A percentile compares a stretch with the other conserved stretches of the same genome.
phyloP scores from a whole-genome alignment of 2,797 vertebrate species.

The Scolopax bukidnonensis region DNA sequence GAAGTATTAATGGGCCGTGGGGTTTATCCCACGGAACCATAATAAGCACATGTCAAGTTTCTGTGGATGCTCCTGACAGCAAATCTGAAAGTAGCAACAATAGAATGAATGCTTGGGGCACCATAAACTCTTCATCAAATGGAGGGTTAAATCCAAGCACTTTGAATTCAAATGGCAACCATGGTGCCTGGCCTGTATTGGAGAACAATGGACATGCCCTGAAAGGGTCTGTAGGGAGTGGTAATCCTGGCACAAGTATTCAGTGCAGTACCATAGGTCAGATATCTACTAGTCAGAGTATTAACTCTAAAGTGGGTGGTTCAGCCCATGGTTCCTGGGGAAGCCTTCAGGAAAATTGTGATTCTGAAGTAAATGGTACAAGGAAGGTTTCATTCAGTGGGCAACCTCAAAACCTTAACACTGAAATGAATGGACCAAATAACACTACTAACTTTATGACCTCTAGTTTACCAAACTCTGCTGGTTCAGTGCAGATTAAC shows the following conservation, averaged over 20 bases:
- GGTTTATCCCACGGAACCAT: conserved; percentile 80
- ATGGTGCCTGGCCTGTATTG: conserved; percentile 92
- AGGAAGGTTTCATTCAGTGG: conserved; percentile 94
- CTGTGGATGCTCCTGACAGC: conserved; percentile 85
- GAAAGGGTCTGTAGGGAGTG: conserved; percentile 84
- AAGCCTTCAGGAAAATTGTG: conserved; percentile 88
- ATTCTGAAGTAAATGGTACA: conserved; percentile 92
- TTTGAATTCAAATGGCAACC: conserved; percentile 96
- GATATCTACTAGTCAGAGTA: conserved; percentile 84
- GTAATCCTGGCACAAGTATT: conserved; percentile 88
- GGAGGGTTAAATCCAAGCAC: conserved; percentile 93
- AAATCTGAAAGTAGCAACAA: conserved; percentile 85
- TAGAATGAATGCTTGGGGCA: conserved; percentile 90
- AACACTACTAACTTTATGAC: conserved; percentile 99
- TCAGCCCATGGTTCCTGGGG: conserved; percentile 89
- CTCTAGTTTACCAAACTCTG: conserved; percentile 99
- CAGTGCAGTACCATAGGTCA: conserved; percentile 91
- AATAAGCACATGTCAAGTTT: conserved; percentile 86
- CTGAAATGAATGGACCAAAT: conserved; percentile 99
- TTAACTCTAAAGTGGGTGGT: conserved; percentile 87
- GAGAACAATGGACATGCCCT: conserved; percentile 90
- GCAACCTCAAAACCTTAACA: conserved; percentile 94
- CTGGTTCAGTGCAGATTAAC: conserved; percentile 88
- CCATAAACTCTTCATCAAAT: conserved; percentile 88
- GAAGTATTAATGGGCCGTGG: conserved; percentile 87